Conservation (phyloP, 2,888 invertebrate species). For the Apodemia duryi region DNA sequence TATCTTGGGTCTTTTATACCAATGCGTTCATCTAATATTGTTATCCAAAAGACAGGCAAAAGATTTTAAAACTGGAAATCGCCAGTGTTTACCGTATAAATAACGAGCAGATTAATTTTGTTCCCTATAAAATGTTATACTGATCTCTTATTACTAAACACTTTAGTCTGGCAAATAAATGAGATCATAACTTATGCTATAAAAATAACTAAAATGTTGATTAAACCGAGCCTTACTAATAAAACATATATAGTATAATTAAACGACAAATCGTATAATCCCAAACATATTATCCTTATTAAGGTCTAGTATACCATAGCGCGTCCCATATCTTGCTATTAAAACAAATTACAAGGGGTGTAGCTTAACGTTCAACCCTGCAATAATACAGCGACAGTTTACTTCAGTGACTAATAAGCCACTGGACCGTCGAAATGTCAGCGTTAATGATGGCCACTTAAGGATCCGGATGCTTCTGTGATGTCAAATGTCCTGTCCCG, state of each 20-base stretch:
- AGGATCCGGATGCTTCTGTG: constrained; percentile 5
- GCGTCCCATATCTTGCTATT: background rate
- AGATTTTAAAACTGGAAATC: too few relatives aligned
- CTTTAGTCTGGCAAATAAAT: too few relatives aligned
- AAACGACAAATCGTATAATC: background rate
- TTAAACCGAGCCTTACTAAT: background rate
- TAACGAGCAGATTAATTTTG: too few relatives aligned
- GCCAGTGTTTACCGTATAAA: too few relatives aligned
- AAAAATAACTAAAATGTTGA: too few relatives aligned
- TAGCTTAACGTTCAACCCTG: background rate
- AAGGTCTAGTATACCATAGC: background rate
- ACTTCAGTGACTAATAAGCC: constrained; percentile 14
- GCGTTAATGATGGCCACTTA: constrained; percentile 8
- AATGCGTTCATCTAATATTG: too few relatives aligned
- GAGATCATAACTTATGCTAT: too few relatives aligned
- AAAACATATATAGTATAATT: background rate
- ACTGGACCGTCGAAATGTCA: constrained; percentile 12
- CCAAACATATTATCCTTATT: background rate
- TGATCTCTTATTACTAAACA: too few relatives aligned
- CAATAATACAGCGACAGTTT: constrained; percentile 11
- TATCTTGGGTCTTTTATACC: too few relatives aligned
- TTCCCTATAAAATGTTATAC: too few relatives aligned
- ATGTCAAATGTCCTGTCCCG: constrained; percentile 7
- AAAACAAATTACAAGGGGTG: constrained; percentile 7
- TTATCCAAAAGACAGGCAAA: too few relatives aligned